Conservation (phyloP, 2,888 invertebrate genomes). For the Aelia acuminata region DNA sequence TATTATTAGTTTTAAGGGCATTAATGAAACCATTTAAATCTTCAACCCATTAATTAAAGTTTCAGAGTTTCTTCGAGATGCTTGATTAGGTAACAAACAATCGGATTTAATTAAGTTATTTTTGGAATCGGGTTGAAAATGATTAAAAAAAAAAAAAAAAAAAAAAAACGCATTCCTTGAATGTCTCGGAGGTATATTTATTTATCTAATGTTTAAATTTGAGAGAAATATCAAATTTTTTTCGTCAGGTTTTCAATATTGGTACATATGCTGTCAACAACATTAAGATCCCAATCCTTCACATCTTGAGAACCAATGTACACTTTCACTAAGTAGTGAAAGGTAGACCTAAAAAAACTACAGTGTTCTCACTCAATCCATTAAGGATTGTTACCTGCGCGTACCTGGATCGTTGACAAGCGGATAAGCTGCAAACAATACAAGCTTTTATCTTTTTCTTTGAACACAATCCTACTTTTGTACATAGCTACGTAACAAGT, state of each 20-base stretch:
- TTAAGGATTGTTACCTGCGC: background rate
- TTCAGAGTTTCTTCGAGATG: too few species aligned
- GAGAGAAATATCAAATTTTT: background rate
- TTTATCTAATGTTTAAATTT: background rate
- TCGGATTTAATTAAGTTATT: too few species aligned
- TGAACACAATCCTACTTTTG: background rate
- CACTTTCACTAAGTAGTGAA: conserved; percentile 10
- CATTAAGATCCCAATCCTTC: background rate
- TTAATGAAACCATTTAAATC: too few species aligned
- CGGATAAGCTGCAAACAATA: conserved; percentile 44
- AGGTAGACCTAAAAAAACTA: background rate
- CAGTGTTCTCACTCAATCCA: conserved; percentile 1
- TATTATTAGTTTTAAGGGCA: too few species aligned
- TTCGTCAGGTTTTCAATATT: background rate
- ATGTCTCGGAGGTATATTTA: background rate
- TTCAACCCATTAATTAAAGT: too few species aligned
- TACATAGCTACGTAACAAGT: background rate
- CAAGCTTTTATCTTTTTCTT: conserved; percentile 41
- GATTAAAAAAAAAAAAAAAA: too few species aligned
- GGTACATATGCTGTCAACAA: background rate
- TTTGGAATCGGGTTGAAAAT: too few species aligned
- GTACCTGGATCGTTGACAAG: conserved; percentile 9
- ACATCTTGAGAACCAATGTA: background rate
- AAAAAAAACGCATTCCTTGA: too few species aligned
- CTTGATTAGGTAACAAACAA: too few species aligned